Percentiles rank a stretch among this genome's conserved stretches.
These are phyloP conservation scores for Scrobipalpa atriplicella DNA, from an alignment of 2,888 invertebrate genomes.

Conservation along the genomic window DNA sequence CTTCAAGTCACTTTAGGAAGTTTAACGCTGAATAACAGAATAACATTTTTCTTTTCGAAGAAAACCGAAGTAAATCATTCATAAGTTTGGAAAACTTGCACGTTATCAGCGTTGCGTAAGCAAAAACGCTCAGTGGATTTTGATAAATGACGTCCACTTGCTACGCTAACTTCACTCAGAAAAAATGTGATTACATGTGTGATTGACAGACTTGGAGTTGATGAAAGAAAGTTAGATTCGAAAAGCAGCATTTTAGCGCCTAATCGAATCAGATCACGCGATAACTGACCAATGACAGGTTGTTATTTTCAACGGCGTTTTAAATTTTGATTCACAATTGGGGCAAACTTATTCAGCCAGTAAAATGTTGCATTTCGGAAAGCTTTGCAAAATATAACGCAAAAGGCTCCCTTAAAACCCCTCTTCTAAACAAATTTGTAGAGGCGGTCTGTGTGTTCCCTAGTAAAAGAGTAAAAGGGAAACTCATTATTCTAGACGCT, in stretches of 20 bases:
- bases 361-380: constrained; percentile 9
- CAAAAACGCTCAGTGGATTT: constrained; percentile 19
- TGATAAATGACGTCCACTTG: constrained; percentile 23
- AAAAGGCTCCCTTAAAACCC: background rate
- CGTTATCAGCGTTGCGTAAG: constrained; percentile 21
- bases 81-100: constrained; percentile 24
- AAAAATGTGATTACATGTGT: constrained; percentile 6
- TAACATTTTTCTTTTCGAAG: constrained; percentile 23
- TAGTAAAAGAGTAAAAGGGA: constrained; percentile 11
- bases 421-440: constrained; percentile 9
- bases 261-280: background rate
- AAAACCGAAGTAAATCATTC: constrained; percentile 25
- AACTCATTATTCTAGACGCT: constrained; percentile 13
- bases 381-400: background rate
- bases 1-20: constrained; percentile 9
- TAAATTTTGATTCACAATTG: background rate
- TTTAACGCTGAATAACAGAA: constrained; percentile 9
- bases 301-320: constrained; percentile 3
- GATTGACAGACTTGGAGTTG: background rate
- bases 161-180: constrained; percentile 1
- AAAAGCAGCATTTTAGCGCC: constrained; percentile 8
- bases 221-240: background rate
- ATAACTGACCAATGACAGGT: background rate
- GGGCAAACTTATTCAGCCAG: too few relatives aligned
- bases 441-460: constrained; percentile 7